Evolutionary conservation across 1,140 invertebrate species (phyloP).

Genomic region (Planococcus citri): DNA sequence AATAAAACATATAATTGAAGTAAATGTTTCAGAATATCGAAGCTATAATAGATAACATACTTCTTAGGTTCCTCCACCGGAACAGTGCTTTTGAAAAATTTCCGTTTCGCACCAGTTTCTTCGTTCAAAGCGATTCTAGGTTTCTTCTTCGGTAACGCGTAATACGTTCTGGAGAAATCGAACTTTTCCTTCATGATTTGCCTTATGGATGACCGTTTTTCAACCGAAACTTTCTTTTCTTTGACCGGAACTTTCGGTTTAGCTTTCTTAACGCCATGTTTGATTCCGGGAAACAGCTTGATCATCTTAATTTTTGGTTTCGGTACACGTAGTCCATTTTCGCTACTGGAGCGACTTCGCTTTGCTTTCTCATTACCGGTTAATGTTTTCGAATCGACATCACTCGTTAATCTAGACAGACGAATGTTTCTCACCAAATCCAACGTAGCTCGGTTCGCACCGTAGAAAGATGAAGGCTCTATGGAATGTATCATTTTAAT

Average conservation of each 20-base stretch:
- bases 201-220: not conserved
- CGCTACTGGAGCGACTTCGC: too few species aligned
- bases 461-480: not conserved
- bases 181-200: not conserved
- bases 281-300: not conserved
- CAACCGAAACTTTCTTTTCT: not conserved
- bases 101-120: not conserved
- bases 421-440: slow-evolving; percentile 1
- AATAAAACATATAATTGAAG: not conserved
- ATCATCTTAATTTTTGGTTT: not conserved
- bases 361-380: not conserved
- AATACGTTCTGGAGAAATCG: not conserved
- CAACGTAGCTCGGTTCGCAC: not conserved
- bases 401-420: not conserved
- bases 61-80: not conserved
- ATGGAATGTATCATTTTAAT: not conserved
- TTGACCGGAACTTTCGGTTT: not conserved
- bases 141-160: not conserved
- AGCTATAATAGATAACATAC: not conserved
- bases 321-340: not conserved
- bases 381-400: not conserved
- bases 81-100: slow-evolving; percentile 1
- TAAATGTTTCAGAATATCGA: not conserved
- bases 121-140: not conserved
- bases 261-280: not conserved